Percentiles rank a stretch among this genome's conserved stretches.
phyloP scores from a whole-genome alignment of 2,113 vertebrate genomes.

The Chaenogobius annularis region DNA sequence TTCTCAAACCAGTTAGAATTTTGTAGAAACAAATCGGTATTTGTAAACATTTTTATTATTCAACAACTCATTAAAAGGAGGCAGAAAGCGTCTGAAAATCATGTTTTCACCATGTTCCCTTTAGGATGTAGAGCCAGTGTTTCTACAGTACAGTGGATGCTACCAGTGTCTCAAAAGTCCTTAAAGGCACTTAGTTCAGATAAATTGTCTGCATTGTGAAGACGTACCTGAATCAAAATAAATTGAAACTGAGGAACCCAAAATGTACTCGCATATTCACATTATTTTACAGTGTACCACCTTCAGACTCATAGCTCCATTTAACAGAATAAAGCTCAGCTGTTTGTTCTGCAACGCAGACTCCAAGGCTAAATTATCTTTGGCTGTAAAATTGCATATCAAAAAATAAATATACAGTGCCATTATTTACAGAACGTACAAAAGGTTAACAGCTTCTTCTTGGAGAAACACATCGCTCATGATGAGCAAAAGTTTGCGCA shows the following conservation, averaged over 20 bases:
- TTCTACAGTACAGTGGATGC: slow-evolving; percentile 46
- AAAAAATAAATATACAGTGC: slow-evolving; percentile 88
- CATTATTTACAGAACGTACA: slow-evolving; percentile 85
- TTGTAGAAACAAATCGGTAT: not conserved
- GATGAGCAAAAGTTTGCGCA: not conserved
- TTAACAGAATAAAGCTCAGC: slow-evolving; percentile 33
- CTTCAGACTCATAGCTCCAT: slow-evolving; percentile 21
- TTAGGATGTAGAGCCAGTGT: slow-evolving; percentile 21
- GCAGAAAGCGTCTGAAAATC: slow-evolving; percentile 14
- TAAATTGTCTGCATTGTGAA: not conserved
- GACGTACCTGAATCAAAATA: slow-evolving; percentile 35
- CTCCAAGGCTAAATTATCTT: slow-evolving; percentile 65
- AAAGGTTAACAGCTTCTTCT: slow-evolving; percentile 70
- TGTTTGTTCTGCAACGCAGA: slow-evolving; percentile 7
- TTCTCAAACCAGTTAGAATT: not conserved
- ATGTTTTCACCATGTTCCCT: slow-evolving; percentile 21
- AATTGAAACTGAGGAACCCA: not conserved
- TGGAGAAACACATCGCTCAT: slow-evolving; percentile 25
- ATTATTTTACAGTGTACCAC: slow-evolving; percentile 33
- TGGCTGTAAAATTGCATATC: slow-evolving; percentile 74
- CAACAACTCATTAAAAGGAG: slow-evolving; percentile 1
- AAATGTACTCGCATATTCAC: slow-evolving; percentile 14
- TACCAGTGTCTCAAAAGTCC: slow-evolving; percentile 28
- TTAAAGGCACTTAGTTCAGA: not conserved
- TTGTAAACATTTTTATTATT: slow-evolving; percentile 37